Percentiles rank a stretch among this genome's conserved stretches.
Conservation (phyloP, 2,888 invertebrate species). For the Drosophila sordidapex region DNA sequence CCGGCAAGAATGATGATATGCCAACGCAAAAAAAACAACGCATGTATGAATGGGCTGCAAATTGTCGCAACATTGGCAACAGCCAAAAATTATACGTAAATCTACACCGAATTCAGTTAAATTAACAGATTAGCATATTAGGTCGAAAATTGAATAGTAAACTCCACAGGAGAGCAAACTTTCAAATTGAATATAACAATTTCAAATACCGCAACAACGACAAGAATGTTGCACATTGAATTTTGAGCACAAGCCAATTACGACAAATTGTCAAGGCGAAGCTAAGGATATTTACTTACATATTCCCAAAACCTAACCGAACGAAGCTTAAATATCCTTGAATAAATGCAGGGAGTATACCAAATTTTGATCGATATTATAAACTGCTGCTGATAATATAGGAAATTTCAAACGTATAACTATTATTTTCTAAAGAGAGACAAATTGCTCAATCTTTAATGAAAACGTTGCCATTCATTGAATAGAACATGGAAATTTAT, state of each 20-base stretch:
- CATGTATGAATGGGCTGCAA: slow-evolving; percentile 52
- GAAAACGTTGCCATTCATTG: slow-evolving; percentile 14
- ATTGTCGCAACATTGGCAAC: slow-evolving; percentile 42
- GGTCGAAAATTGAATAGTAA: slow-evolving; percentile 32
- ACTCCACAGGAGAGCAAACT: slow-evolving; percentile 54
- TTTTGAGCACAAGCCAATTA: slow-evolving; percentile 55
- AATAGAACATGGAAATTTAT: slow-evolving; percentile 21
- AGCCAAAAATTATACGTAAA: slow-evolving; percentile 13
- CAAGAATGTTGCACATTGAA: slow-evolving; percentile 32
- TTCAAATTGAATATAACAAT: slow-evolving; percentile 59
- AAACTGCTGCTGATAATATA: neutral
- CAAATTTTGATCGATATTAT: neutral
- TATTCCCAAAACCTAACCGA: slow-evolving; percentile 8
- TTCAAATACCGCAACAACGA: slow-evolving; percentile 32
- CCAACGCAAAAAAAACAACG: neutral
- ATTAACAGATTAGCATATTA: slow-evolving; percentile 65
- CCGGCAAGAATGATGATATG: neutral
- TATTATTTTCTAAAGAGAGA: neutral
- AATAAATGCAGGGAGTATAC: neutral
- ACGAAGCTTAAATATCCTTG: slow-evolving; percentile 1
- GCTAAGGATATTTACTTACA: neutral
- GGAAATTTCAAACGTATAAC: neutral
- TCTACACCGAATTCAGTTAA: slow-evolving; percentile 37
- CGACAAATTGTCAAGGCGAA: slow-evolving; percentile 53
- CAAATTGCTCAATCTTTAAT: slow-evolving; percentile 12